Conservation (phyloP, 2,797 vertebrate genomes). For the Xerus rutilus region DNA sequence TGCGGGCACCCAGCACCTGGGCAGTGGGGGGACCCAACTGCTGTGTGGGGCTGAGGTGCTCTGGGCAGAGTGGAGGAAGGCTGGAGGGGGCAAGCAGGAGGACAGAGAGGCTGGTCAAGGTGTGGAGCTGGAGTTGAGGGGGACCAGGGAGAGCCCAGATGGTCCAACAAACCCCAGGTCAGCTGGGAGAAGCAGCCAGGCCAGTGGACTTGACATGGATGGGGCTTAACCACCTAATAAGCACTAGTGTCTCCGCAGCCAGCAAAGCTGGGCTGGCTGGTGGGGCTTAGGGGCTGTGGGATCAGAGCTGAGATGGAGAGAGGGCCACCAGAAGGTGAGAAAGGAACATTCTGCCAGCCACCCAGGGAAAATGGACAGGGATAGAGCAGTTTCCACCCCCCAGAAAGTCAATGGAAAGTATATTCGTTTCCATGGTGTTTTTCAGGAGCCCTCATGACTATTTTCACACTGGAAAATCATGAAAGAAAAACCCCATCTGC, state of each 20-base stretch:
- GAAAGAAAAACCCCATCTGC: slow-evolving; percentile 28
- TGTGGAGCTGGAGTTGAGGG: background rate
- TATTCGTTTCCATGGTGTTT: slow-evolving; percentile 34
- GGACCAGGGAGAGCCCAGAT: background rate
- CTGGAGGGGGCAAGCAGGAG: background rate
- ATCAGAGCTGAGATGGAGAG: background rate
- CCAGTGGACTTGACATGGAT: background rate
- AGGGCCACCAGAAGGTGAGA: background rate
- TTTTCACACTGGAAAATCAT: background rate
- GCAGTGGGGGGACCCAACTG: background rate
- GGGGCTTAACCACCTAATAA: background rate
- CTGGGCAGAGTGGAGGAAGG: background rate
- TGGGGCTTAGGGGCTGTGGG: too few species aligned
- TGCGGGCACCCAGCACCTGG: background rate
- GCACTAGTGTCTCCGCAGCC: background rate
- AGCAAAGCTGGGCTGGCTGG: rapidly evolving
- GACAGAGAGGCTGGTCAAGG: background rate
- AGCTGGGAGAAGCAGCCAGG: background rate
- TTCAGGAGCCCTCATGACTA: background rate
- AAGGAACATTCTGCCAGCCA: background rate
- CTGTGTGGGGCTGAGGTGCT: background rate
- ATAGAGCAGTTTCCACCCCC: background rate
- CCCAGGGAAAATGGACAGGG: background rate
- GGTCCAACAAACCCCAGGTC: background rate
- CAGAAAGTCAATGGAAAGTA: background rate